Conservation (phyloP, 2,888 invertebrate genomes). For the Hydriomena furcata region DNA sequence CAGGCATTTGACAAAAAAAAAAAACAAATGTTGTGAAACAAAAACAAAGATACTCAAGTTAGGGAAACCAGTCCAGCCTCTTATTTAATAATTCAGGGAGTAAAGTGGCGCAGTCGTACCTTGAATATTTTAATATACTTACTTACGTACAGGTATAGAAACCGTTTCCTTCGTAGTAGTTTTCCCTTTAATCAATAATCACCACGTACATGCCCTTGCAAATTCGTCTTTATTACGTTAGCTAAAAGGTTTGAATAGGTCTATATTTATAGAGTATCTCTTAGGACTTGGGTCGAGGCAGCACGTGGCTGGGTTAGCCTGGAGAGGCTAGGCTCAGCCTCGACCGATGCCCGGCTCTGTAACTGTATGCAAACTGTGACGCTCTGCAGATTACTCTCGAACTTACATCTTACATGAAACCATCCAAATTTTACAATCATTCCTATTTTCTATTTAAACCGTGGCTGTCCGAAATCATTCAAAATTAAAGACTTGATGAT, state of each 20-base stretch:
- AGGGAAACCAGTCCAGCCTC: no score
- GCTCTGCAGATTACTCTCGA: constrained; percentile 10
- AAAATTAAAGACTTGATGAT: not conserved
- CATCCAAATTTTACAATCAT: no score
- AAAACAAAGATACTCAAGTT: no score
- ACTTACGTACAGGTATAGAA: no score
- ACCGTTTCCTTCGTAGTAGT: no score
- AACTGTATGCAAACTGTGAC: constrained; percentile 7
- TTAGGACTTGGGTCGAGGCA: not conserved
- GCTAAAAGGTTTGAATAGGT: not conserved
- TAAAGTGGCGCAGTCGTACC: not conserved
- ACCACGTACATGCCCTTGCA: not conserved
- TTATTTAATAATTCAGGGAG: not conserved
- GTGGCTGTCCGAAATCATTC: not conserved
- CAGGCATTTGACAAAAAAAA: no score
- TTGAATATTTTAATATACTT: not conserved
- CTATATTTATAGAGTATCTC: not conserved
- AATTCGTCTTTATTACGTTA: not conserved
- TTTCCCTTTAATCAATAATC: not conserved
- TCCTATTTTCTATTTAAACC: no score
- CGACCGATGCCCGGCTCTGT: constrained; percentile 9
- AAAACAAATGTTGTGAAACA: no score
- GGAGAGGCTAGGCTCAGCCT: constrained; percentile 1
- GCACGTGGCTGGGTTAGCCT: constrained; percentile 6
- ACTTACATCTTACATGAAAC: no score